phyloP scores from a whole-genome alignment of 1,140 invertebrate species.

The Platyscapa corneri region DNA sequence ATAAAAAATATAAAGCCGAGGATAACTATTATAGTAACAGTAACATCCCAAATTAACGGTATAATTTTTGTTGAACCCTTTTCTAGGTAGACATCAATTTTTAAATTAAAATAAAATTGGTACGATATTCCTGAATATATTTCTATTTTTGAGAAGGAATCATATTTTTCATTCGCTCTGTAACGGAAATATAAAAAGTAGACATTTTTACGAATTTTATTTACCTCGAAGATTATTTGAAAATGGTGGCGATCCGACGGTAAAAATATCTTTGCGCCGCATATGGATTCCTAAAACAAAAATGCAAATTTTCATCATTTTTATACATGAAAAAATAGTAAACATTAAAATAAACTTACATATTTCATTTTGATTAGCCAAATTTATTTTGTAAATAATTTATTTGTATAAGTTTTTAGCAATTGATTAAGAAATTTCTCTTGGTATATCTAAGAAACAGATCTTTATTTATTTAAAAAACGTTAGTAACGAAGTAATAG shows the following conservation, averaged over 20 bases:
- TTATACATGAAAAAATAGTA: background rate
- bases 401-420: too few relatives aligned
- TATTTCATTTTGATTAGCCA: too few relatives aligned
- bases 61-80: background rate
- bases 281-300: conserved; percentile 66
- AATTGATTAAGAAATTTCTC: too few relatives aligned
- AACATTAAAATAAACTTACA: background rate
- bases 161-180: background rate
- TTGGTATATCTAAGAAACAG: too few relatives aligned
- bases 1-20: background rate
- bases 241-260: conserved; percentile 60
- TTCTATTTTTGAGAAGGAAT: background rate
- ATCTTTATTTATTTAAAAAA: too few relatives aligned
- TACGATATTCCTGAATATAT: background rate
- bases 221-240: conserved; percentile 62
- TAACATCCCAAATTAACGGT: background rate
- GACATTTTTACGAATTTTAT: conserved; percentile 29
- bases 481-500: too few relatives aligned
- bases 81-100: background rate
- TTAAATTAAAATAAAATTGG: background rate
- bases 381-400: too few relatives aligned
- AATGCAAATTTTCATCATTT: conserved; percentile 14
- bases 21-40: background rate
- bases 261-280: conserved; percentile 62
- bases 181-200: conserved; percentile 24